Percentiles rank a stretch among this genome's conserved stretches.
Evolutionary conservation across 2,888 invertebrate species (phyloP).

Genomic region (Euphydryas editha): DNA sequence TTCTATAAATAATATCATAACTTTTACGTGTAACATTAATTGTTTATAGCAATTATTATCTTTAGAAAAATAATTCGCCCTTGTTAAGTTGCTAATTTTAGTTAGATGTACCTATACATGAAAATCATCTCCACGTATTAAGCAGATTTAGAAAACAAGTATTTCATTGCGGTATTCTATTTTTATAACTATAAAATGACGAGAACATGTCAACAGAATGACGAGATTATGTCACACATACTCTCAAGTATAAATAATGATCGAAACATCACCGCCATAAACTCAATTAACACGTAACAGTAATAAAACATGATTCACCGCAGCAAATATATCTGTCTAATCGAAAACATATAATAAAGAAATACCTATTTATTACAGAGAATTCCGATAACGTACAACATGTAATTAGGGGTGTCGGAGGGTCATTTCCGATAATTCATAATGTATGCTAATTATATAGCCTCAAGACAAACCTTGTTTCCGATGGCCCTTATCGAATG

Average conservation of each 20-base stretch:
- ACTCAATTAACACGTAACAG: constrained; percentile 67
- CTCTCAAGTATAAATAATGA: constrained; percentile 21
- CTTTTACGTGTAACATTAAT: too few species aligned
- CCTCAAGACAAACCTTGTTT: constrained; percentile 60
- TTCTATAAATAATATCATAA: neutral
- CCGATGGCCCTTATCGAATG: constrained; percentile 41
- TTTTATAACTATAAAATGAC: too few species aligned
- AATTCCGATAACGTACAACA: constrained; percentile 57
- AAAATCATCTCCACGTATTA: neutral
- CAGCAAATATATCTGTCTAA: constrained; percentile 69
- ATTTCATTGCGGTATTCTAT: too few species aligned
- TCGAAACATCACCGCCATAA: constrained; percentile 49
- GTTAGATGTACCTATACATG: neutral
- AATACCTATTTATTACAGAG: constrained; percentile 72
- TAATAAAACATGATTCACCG: constrained; percentile 67
- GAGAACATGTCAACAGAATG: neutral
- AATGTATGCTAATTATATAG: constrained; percentile 81
- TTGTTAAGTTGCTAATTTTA: too few species aligned
- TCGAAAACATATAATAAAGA: constrained; percentile 71
- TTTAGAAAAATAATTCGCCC: too few species aligned
- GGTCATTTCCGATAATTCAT: constrained; percentile 81
- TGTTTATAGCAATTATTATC: too few species aligned
- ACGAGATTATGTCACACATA: neutral
- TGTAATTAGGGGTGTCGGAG: constrained; percentile 76
- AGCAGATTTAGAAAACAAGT: neutral